These are phyloP conservation scores for Enteromius radiatus DNA, from an alignment of 2,797 vertebrate species.

Conservation along the genomic window DNA sequence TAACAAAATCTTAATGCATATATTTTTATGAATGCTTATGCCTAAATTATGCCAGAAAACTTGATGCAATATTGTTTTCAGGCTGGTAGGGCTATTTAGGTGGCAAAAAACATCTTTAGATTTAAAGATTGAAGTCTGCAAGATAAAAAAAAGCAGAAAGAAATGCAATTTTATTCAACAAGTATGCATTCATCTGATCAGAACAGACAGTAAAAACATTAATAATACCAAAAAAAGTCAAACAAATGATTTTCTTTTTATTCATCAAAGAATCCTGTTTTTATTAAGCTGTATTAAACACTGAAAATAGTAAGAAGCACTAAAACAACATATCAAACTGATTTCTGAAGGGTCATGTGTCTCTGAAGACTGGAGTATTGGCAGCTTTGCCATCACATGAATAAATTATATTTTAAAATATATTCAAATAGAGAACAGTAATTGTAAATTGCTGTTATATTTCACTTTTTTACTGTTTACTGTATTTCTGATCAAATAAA, in stretches of 20 bases:
- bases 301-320: too few relatives aligned
- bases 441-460: background rate
- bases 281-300: background rate
- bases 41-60: background rate
- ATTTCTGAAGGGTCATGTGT: conserved; percentile 1
- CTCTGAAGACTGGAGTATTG: background rate
- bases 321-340: too few relatives aligned
- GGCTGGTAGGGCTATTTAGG: background rate
- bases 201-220: background rate
- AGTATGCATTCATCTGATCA: background rate
- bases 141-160: background rate
- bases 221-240: too few relatives aligned
- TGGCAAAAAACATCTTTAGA: background rate
- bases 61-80: background rate
- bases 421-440: background rate
- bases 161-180: background rate
- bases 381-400: background rate
- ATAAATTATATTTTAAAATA: background rate
- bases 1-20: background rate
- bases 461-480: background rate
- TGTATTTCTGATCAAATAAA: background rate
- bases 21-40: background rate
- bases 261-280: background rate
- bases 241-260: background rate
- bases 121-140: background rate